A percentile compares a stretch with the other conserved stretches of the same genome.
phyloP scores from a whole-genome alignment of 53 echinoderm and acorn worm genomes.

The Echinarachnius parma region DNA sequence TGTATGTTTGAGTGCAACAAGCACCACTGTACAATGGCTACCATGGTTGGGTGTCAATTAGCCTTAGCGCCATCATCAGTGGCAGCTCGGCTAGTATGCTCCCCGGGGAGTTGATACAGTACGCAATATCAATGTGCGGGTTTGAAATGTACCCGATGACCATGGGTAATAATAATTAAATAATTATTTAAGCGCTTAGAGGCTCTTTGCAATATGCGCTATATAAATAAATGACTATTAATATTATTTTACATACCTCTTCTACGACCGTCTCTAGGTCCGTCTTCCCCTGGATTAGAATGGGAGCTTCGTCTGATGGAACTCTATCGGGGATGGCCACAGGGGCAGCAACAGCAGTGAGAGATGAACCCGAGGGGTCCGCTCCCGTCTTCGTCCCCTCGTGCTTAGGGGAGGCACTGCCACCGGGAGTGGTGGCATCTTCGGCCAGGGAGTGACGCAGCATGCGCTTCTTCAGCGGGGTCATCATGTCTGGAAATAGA shows the following conservation, averaged over 20 bases:
- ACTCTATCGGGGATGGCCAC: neutral
- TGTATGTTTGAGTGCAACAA: too few relatives aligned
- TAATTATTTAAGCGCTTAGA: too few relatives aligned
- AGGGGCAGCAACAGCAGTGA: neutral
- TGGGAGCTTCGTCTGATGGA: slow-evolving; percentile 14
- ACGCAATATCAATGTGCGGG: too few relatives aligned
- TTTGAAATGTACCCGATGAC: too few relatives aligned
- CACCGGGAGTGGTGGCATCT: slow-evolving; percentile 38
- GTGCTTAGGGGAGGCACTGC: slow-evolving; percentile 22
- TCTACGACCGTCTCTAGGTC: slow-evolving; percentile 30
- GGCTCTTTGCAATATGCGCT: too few relatives aligned
- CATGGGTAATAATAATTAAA: too few relatives aligned
- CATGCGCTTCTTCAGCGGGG: slow-evolving; percentile 97
- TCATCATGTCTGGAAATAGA: slow-evolving; percentile 73
- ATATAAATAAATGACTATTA: too few relatives aligned
- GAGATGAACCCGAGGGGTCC: neutral
- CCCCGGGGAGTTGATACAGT: too few relatives aligned
- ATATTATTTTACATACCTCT: slow-evolving; percentile 39
- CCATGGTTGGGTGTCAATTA: too few relatives aligned
- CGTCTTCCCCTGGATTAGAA: slow-evolving; percentile 34
- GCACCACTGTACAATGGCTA: too few relatives aligned
- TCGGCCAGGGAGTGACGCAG: slow-evolving; percentile 85
- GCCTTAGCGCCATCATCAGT: too few relatives aligned
- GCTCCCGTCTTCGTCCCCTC: neutral
- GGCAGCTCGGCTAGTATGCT: too few relatives aligned